Evolutionary conservation across 2,113 vertebrate genomes (phyloP).

Genomic region (Lasiurus cinereus): DNA sequence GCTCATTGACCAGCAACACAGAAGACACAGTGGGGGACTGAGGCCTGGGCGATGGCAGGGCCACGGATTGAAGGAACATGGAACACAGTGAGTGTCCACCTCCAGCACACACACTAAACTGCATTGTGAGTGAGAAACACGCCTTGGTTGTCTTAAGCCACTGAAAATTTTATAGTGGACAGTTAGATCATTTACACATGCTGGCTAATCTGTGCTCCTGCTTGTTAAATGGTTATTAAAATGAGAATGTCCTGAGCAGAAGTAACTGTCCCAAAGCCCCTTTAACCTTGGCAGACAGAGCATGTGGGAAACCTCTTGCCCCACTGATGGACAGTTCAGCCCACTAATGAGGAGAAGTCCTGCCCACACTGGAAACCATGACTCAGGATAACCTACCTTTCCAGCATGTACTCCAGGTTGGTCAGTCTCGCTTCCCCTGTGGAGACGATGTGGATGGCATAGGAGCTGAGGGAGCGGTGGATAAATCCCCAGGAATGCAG

Average conservation of each 20-base stretch:
- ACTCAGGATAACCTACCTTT: conserved; percentile 83
- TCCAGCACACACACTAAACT: background rate
- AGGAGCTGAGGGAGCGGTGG: conserved; percentile 88
- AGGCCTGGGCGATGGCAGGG: background rate
- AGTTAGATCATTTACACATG: background rate
- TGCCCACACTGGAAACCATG: background rate
- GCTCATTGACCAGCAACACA: background rate
- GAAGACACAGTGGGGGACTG: background rate
- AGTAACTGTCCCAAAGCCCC: conserved; percentile 17
- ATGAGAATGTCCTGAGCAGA: conserved; percentile 24
- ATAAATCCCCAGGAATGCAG: conserved; percentile 86
- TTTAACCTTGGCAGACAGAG: background rate
- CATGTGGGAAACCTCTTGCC: conserved; percentile 30
- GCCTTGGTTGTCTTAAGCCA: background rate
- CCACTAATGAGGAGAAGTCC: background rate
- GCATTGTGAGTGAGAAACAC: background rate
- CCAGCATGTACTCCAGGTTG: conserved; percentile 89
- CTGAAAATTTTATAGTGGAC: background rate
- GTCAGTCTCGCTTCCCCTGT: conserved; percentile 87
- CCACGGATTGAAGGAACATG: background rate
- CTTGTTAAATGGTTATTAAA: conserved; percentile 53
- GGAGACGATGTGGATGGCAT: conserved; percentile 86
- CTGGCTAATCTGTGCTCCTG: background rate
- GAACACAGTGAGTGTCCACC: background rate
- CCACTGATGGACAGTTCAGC: background rate